Base-by-base conservation (phyloP, 64 coral and sea anemone species). In the Hydrozoanthus tunicans region DNA sequence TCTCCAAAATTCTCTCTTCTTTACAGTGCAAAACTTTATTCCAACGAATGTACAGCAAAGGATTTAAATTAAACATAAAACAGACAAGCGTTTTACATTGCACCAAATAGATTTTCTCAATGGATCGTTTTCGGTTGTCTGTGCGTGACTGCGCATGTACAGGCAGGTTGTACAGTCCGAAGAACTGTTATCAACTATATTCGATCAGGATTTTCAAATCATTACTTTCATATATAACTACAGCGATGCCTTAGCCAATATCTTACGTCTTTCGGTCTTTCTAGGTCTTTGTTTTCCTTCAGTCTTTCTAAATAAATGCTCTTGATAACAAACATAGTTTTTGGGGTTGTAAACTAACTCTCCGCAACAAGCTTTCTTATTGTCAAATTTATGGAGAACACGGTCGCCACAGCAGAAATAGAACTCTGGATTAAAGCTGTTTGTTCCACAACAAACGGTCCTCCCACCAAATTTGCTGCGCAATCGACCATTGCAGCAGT, bases 351-450 rank as follows among this genome's bases (percentile, higher is more conserved):
- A 82, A 13, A 82, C 5, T 0, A 51, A 7, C 6, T 6, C 62
- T 82, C 59, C 80, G 25, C 80, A 82, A 43, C 80, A 82, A 82
- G 32, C 80, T 3, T 64, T 82, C 65, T 82, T 82, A 4, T 82
- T 12, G 43, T 32, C 80, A 82, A 82, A 82, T 43, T 82, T 82
- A 14, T 82, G 59, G 17, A 82, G 80, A 65, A 82, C 80, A 64
- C 80, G 61, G 15, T 25, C 80, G 9, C 80, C 80, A 13, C 80
- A 82, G 59, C 80, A 82, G 0, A 65, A 15, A 53, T 64, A 82
- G 23, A 82, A 65, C 25, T 24, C 43, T 4, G 80, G 80, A 53
- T 82, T 82, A 63, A 15, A 82, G 59, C 25, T 82, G 26, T 82
- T 82, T 8, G 60, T 51, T 53, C 80, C 61, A 66, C 80, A 82